Base-by-base conservation (phyloP, 2,888 invertebrate genomes). In the Pseudoips prasinana region DNA sequence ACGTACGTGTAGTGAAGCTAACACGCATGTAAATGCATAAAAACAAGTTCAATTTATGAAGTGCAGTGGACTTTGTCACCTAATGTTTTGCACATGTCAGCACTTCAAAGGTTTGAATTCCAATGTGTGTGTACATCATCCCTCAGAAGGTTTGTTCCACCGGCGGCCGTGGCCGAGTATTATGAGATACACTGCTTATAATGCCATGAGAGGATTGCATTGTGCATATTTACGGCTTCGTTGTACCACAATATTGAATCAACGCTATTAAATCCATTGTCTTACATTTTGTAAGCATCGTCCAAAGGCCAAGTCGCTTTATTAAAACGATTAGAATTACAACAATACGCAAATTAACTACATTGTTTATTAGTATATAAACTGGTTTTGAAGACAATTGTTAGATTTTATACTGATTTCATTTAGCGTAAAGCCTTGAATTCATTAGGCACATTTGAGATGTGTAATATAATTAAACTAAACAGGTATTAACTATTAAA, bases 181-280 rank as follows among this genome's bases (percentile, higher is more conserved):
- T 77, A 78, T 45, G 47, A 54, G 58, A 55, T 48, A 57, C 58
- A 55, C n/a, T 3, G 5, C 3, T 59, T 56, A 58, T 73, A 71
- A 68, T 71, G 53, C 64, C 64, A 62, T 75, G 75, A 77, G 81
- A 73, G 79, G 77, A 79, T 82, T 80, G 76, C 61, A 62, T 67
- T 66, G 59, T 64, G 68, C 61, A 64, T 46, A 49, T 54, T 43
- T 65, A 60, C 46, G 79, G 72, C 60, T 81, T 81, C 78, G 39
- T 55, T 60, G 62, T 66, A 63, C 64, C 49, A 54, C 64, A 66
- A 71, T 67, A 70, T 73, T 70, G 56, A 67, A 68, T 65, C 64
- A 69, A 62, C 59, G 53, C 27, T 39, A 53, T 42, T 63, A 66
- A 72, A 60, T 57, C 62, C 45, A 33, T 42, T 57, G 60, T 57